Evolutionary conservation across 2,113 vertebrate genomes (phyloP).

Genomic region (Catagonus wagneri): DNA sequence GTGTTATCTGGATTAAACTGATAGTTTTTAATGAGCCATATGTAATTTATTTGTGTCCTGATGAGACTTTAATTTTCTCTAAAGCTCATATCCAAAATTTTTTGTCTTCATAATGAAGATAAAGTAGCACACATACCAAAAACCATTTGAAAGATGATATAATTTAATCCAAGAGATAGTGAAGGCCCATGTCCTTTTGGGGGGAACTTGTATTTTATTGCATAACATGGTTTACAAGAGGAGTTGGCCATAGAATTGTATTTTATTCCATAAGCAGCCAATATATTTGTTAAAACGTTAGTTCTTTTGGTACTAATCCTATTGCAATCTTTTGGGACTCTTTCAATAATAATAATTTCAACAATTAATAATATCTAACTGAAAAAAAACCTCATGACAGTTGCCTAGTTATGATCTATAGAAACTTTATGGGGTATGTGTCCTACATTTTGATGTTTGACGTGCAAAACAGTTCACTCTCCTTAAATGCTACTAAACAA

Average conservation of each 20-base stretch:
- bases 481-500: conserved; percentile 67
- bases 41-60: conserved; percentile 87
- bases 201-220: conserved; percentile 80
- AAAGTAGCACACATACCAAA: conserved; percentile 87
- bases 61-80: conserved; percentile 82
- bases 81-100: conserved; percentile 80
- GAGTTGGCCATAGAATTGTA: conserved; percentile 77
- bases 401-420: conserved; percentile 61
- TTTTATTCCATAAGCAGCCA: conserved; percentile 78
- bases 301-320: conserved; percentile 81
- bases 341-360: conserved; percentile 80
- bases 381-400: conserved; percentile 47
- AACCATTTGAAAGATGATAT: conserved; percentile 83
- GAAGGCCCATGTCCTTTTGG: conserved; percentile 81
- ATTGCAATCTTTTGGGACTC: conserved; percentile 68
- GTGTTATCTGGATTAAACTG: conserved; percentile 84
- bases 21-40: conserved; percentile 86
- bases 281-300: conserved; percentile 76
- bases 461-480: conserved; percentile 56
- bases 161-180: conserved; percentile 88
- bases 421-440: conserved; percentile 72
- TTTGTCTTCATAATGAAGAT: conserved; percentile 88
- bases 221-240: conserved; percentile 82
- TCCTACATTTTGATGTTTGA: conserved; percentile 71
- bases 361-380: conserved; percentile 72